Evolutionary conservation across 2,113 vertebrate species (phyloP).

Genomic region (Saccopteryx bilineata): DNA sequence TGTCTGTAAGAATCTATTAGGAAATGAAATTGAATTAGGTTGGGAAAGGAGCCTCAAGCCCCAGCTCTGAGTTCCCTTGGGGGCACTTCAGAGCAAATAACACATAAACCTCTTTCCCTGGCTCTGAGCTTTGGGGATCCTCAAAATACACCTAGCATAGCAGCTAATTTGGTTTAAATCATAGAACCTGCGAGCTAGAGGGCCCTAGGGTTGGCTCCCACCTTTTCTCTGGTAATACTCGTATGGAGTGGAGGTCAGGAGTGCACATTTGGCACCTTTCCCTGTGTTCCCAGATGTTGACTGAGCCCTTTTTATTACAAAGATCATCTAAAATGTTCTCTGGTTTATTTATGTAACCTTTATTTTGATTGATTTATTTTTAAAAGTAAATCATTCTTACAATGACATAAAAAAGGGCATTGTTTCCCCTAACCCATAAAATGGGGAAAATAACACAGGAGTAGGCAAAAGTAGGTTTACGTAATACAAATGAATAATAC

Average conservation of each 20-base stretch:
- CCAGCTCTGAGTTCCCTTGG: not conserved
- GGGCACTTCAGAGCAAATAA: slow-evolving; percentile 3
- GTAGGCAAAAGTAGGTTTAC: not conserved
- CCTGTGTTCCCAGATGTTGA: not conserved
- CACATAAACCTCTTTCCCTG: not conserved
- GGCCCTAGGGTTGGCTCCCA: not conserved
- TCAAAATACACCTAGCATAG: not conserved
- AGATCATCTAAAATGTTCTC: slow-evolving; percentile 22
- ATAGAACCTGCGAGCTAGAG: not conserved
- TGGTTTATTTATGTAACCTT: slow-evolving; percentile 5
- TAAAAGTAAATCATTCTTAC: not conserved
- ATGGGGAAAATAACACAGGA: not conserved
- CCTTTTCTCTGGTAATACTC: not conserved
- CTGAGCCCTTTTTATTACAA: not conserved
- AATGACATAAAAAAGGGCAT: not conserved
- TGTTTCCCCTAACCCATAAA: not conserved
- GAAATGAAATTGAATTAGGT: slow-evolving; percentile 62
- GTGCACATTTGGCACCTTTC: not conserved
- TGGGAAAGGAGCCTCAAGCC: not conserved
- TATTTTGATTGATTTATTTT: slow-evolving; percentile 44
- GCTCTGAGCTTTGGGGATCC: not conserved
- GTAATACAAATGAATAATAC: not conserved
- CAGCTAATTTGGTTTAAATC: not conserved
- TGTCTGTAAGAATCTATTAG: not conserved
- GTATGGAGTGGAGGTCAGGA: too few relatives aligned